Base-by-base conservation (phyloP, 2,888 invertebrate genomes). In the Tipula unca region DNA sequence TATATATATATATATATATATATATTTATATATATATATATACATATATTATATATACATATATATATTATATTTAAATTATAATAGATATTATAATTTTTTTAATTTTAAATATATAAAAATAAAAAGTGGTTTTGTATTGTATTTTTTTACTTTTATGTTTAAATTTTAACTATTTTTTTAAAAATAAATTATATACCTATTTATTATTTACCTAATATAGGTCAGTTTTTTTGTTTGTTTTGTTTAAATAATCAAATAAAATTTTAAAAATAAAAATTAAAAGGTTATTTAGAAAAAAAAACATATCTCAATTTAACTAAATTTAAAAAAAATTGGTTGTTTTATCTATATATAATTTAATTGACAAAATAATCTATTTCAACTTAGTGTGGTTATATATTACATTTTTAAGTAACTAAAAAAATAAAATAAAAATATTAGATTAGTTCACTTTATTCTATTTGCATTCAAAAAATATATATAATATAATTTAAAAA, bases 351-450 rank as follows among this genome's bases (percentile, higher is more conserved):
- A 10, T 25, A 69, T 13, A 25, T 69, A 25, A 69, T 69, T 69
- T 69, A 20, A 69, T 69, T 69, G 20, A 69, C 20, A 69, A 69
- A 25, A 20, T 69, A 25, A 25, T 13, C 69, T 69, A 69, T 69
- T 20, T 69, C 69, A 69, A 25, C 69, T 25, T 25, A 25, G 69
- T 69, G n/a, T 48, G n/a, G 3, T 48, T 69, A n/a, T 25, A 69
- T 5, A 25, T 69, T 69, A 14, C 69, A 69, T 13, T 69, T 69
- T 82, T 83, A 83, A 83, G 83, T 83, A 83, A 83, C 83, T 83
- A 83, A 32, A 32, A 82, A 83, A 83, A 32, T 32, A 83, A 83
- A 32, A 48, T 48, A 48, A 48, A 48, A n/a, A n/a, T n/a, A 48
- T 20, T 69, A 69, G 10, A 69, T 69, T 20, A n/a, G 83, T 83